These are phyloP conservation scores for Parasteatoda lunata DNA, from an alignment of 2,888 invertebrate genomes.

Conservation along the genomic window DNA sequence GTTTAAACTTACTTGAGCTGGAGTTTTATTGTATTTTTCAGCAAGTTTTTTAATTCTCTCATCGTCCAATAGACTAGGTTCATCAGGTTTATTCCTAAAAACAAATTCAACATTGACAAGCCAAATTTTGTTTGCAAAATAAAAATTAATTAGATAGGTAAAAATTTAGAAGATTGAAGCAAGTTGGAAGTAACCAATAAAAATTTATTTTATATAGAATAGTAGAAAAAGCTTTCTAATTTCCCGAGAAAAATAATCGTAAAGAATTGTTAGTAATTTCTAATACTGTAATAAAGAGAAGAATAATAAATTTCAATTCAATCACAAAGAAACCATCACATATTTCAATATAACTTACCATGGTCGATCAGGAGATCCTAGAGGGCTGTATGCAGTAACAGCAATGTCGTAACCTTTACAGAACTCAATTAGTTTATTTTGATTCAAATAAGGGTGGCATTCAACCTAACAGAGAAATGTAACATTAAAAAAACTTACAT, in stretches of 20 bases:
- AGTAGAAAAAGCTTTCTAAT: no score
- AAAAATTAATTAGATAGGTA: neutral
- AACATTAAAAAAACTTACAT: no score
- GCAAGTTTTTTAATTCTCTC: constrained; percentile 79
- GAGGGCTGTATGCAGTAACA: neutral
- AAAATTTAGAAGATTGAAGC: neutral
- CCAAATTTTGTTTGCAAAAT: neutral
- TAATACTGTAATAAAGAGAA: no score
- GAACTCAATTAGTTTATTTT: neutral
- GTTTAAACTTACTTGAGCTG: constrained; percentile 79
- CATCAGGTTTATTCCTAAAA: constrained; percentile 67
- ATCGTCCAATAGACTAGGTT: constrained; percentile 80
- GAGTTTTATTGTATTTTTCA: constrained; percentile 80
- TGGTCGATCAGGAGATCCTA: neutral
- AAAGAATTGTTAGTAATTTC: no score
- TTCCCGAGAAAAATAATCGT: no score
- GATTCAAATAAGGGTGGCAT: constrained; percentile 2
- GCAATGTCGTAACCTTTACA: neutral
- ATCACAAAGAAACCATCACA: no score
- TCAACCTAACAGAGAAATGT: neutral
- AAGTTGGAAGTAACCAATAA: no score
- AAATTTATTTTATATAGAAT: no score
- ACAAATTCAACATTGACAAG: neutral
- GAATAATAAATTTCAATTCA: no score
- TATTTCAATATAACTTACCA: neutral